Conservation (phyloP, 2,888 invertebrate genomes). For the Sphecodes monilicornis region DNA sequence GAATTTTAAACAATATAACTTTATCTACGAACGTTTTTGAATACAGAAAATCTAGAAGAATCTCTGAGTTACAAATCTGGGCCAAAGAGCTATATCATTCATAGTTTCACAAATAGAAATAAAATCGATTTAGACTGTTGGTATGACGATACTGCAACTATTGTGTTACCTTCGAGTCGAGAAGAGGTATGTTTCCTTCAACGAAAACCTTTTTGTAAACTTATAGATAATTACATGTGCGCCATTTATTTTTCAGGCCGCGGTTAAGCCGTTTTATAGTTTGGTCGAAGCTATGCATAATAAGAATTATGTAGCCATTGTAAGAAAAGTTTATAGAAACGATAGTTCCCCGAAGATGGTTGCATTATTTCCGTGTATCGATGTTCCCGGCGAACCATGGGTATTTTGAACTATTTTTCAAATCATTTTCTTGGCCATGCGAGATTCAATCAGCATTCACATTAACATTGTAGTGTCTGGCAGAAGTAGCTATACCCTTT, state of each 20-base stretch:
- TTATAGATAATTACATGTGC: background rate
- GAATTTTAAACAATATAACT: background rate
- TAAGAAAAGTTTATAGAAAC: slow-evolving; percentile 62
- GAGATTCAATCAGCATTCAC: background rate
- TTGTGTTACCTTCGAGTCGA: slow-evolving; percentile 53
- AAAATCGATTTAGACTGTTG: slow-evolving; percentile 53
- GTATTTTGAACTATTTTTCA: slow-evolving; percentile 53
- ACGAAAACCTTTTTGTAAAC: background rate
- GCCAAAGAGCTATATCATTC: slow-evolving; percentile 41
- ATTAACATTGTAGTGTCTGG: slow-evolving; percentile 50
- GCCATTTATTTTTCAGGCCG: slow-evolving; percentile 50
- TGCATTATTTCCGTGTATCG: slow-evolving; percentile 68
- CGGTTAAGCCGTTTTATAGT: slow-evolving; percentile 69
- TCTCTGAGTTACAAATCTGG: slow-evolving; percentile 41
- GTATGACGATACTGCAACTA: slow-evolving; percentile 15
- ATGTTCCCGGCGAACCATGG: slow-evolving; percentile 68
- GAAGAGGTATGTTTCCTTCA: slow-evolving; percentile 15
- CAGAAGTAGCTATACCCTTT: slow-evolving; percentile 58
- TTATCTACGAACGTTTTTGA: background rate
- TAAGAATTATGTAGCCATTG: slow-evolving; percentile 67
- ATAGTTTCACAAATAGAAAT: slow-evolving; percentile 48
- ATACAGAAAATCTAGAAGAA: slow-evolving; percentile 41
- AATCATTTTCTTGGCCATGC: background rate
- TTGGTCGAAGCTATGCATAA: slow-evolving; percentile 71
- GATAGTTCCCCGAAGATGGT: slow-evolving; percentile 67